These are phyloP conservation scores for Reinhardtius hippoglossoides DNA, from an alignment of 2,113 vertebrate species.

Conservation along the genomic window DNA sequence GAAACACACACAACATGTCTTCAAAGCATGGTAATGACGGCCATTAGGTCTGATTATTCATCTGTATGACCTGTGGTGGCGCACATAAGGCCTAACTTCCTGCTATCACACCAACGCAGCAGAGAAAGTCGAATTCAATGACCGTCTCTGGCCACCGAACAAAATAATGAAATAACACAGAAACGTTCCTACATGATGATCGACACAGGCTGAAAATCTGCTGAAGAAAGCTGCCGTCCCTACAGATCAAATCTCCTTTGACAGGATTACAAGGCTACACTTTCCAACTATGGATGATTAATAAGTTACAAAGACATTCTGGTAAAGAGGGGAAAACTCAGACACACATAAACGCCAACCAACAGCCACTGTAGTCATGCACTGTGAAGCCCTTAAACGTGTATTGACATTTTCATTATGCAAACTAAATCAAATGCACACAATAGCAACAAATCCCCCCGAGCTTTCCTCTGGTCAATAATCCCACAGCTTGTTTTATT, in stretches of 20 bases:
- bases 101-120: background rate
- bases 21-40: slow-evolving; percentile 2
- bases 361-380: slow-evolving; percentile 6
- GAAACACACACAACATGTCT: slow-evolving; percentile 43
- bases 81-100: background rate
- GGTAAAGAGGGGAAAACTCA: background rate
- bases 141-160: background rate
- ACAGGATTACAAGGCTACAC: slow-evolving; percentile 56
- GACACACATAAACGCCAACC: background rate
- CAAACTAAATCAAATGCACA: slow-evolving; percentile 63
- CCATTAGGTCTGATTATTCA: slow-evolving; percentile 8
- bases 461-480: slow-evolving; percentile 36
- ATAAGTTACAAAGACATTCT: slow-evolving; percentile 28
- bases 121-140: background rate
- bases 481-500: slow-evolving; percentile 18
- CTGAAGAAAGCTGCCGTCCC: background rate
- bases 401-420: slow-evolving; percentile 68
- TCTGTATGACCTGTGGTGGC: background rate
- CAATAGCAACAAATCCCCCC: slow-evolving; percentile 31
- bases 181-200: background rate
- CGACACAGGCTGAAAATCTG: background rate
- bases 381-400: slow-evolving; percentile 16
- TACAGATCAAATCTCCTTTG: slow-evolving; percentile 52
- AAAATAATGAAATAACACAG: background rate
- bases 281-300: slow-evolving; percentile 48